These are phyloP conservation scores for Galeruca laticollis DNA, from an alignment of 2,888 invertebrate genomes.

Conservation along the genomic window DNA sequence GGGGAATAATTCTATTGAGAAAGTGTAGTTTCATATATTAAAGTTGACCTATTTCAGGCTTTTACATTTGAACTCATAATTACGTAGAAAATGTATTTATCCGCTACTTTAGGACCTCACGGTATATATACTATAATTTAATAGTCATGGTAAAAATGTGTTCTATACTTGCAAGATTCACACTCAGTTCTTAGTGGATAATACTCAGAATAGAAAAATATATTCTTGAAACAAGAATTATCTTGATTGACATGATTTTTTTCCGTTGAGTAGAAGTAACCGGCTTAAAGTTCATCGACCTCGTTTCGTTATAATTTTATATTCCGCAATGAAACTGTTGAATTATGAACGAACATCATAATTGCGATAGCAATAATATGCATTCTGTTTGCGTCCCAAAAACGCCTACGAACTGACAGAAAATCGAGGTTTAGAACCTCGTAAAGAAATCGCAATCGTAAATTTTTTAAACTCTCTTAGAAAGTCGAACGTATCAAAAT, in stretches of 20 bases:
- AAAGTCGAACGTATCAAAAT: conserved; percentile 3
- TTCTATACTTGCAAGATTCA: neutral
- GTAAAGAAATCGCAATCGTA: conserved; percentile 14
- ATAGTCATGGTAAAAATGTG: too few species aligned
- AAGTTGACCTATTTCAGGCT: too few species aligned
- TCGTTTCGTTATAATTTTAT: conserved; percentile 37
- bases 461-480: conserved; percentile 6
- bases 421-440: conserved; percentile 27
- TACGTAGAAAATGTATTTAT: too few species aligned
- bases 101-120: too few species aligned
- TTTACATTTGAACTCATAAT: too few species aligned
- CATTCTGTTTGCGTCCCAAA: conserved; percentile 39
- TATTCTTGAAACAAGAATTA: too few species aligned
- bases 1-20: too few species aligned
- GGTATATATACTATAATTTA: too few species aligned
- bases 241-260: neutral
- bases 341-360: conserved; percentile 41
- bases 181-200: neutral
- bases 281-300: conserved; percentile 36
- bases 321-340: conserved; percentile 39
- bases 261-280: neutral
- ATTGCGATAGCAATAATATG: conserved; percentile 38
- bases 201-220: too few species aligned
- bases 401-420: conserved; percentile 36
- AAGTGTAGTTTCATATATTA: too few species aligned